Percentiles rank a stretch among this genome's conserved stretches.
Evolutionary conservation across 2,113 vertebrate genomes (phyloP).

Genomic region (Spheniscus mendiculus): DNA sequence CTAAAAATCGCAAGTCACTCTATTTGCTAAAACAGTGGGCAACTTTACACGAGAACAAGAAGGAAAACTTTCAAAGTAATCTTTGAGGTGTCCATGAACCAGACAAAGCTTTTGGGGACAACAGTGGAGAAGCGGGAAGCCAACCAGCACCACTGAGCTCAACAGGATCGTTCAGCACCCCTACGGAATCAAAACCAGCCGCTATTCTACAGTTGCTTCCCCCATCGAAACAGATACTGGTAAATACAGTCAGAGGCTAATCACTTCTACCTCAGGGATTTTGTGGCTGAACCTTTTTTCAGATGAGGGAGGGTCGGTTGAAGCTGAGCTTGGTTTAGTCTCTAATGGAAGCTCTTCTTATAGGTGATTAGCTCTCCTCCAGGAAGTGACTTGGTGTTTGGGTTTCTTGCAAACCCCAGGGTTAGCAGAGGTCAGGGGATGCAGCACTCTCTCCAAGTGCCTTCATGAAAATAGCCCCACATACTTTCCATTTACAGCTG

Average conservation of each 20-base stretch:
- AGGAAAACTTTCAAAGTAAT: background rate
- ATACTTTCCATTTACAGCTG: constrained; percentile 73
- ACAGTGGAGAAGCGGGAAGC: background rate
- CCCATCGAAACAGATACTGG: background rate
- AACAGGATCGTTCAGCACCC: background rate
- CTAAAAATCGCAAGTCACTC: background rate
- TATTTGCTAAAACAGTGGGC: background rate
- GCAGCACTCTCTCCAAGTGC: constrained; percentile 50
- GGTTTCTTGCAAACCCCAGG: constrained; percentile 55
- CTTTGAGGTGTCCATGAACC: background rate
- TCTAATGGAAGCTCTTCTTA: constrained; percentile 60
- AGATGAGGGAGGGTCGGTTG: background rate
- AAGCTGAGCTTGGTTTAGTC: background rate
- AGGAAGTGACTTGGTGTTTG: constrained; percentile 54
- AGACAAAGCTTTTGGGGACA: background rate
- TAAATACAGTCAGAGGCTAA: background rate
- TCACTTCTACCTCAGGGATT: background rate
- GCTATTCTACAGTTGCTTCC: background rate
- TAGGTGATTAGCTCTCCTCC: constrained; percentile 47
- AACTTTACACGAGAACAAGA: background rate
- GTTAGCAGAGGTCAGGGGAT: constrained; percentile 50
- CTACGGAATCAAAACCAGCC: background rate
- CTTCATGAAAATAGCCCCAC: constrained; percentile 59
- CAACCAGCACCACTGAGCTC: background rate
- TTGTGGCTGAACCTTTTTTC: constrained; percentile 12